Evolutionary conservation across 2,113 vertebrate genomes (phyloP).

Genomic region (Chrysemys picta): DNA sequence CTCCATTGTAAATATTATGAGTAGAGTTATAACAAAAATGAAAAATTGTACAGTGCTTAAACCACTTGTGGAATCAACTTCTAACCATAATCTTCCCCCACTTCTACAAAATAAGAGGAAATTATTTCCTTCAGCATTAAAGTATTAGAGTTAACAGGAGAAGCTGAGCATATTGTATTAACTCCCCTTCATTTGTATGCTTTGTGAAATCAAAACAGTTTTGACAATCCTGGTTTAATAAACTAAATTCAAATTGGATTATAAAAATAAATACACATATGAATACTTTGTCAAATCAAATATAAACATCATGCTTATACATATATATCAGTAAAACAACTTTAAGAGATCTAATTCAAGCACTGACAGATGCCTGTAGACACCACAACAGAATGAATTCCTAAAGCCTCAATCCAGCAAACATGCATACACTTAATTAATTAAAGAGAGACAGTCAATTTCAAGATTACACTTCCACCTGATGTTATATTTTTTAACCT

Average conservation of each 20-base stretch:
- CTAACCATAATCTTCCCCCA: constrained; percentile 64
- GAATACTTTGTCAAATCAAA: not conserved
- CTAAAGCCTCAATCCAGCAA: too few relatives aligned
- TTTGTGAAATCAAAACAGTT: not conserved
- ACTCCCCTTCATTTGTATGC: not conserved
- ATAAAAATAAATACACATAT: not conserved
- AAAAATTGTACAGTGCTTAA: constrained; percentile 44
- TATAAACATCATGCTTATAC: not conserved
- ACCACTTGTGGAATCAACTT: constrained; percentile 39
- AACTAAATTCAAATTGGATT: not conserved
- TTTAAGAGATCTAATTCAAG: not conserved
- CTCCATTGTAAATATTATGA: constrained; percentile 5
- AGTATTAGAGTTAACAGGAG: not conserved
- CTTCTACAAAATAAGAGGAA: constrained; percentile 14
- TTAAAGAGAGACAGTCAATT: not conserved
- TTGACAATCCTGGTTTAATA: not conserved
- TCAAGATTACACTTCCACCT: not conserved
- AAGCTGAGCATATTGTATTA: not conserved
- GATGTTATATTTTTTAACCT: not conserved
- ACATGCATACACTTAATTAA: not conserved
- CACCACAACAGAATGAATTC: fast-evolving
- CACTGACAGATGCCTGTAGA: fast-evolving
- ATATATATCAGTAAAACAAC: not conserved
- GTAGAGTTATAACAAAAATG: constrained; percentile 3
- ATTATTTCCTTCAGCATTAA: constrained; percentile 48